Evolutionary conservation across 2,888 invertebrate genomes (phyloP).

Genomic region (Sericinus montela): DNA sequence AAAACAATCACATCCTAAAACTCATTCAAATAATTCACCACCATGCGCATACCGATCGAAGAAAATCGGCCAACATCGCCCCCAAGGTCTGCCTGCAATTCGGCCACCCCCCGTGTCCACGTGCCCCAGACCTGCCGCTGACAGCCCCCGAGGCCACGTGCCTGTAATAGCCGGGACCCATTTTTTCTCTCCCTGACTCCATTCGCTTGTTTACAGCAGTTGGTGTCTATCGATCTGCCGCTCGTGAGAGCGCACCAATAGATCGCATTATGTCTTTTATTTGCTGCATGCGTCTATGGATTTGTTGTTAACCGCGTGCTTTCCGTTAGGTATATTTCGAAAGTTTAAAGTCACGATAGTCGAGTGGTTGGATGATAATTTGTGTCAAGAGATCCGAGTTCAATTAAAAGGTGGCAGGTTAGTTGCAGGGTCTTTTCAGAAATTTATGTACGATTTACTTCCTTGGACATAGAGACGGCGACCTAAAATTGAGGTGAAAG

Average conservation of each 20-base stretch:
- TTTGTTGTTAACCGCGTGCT: too few species aligned
- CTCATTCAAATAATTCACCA: background rate
- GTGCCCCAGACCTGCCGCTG: constrained; percentile 61
- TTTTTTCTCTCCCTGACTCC: constrained; percentile 54
- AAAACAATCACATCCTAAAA: background rate
- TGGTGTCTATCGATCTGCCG: constrained; percentile 69
- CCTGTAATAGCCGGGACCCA: constrained; percentile 65
- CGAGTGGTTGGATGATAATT: too few species aligned
- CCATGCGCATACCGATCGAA: background rate
- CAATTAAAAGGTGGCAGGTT: too few species aligned
- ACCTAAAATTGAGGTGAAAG: too few species aligned
- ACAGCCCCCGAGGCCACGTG: constrained; percentile 76
- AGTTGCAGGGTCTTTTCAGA: too few species aligned
- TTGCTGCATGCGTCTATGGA: too few species aligned
- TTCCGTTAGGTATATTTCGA: too few species aligned
- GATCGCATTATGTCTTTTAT: background rate
- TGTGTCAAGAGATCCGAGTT: too few species aligned
- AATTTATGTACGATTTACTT: too few species aligned
- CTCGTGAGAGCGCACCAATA: background rate
- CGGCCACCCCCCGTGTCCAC: constrained; percentile 37
- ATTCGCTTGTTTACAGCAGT: constrained; percentile 72
- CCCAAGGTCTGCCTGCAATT: constrained; percentile 19
- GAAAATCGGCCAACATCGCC: background rate
- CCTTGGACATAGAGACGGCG: too few species aligned
- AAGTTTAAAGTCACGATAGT: too few species aligned